These are phyloP conservation scores for Ochropacha duplaris DNA, from an alignment of 2,888 invertebrate genomes.

Conservation along the genomic window DNA sequence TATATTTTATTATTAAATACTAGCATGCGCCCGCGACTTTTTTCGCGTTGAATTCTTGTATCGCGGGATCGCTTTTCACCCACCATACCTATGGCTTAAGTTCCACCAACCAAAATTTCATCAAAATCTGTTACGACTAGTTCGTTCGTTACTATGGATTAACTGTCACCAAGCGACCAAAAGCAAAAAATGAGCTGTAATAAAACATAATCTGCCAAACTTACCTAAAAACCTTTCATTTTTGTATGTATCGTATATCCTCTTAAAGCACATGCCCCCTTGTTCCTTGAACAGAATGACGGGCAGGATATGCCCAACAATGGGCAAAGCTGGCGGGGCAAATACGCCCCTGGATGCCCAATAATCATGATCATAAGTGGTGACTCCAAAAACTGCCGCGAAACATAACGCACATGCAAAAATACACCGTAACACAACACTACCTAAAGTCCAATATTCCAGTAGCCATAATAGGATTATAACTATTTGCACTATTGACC, in stretches of 20 bases:
- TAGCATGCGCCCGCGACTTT: no score
- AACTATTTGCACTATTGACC: constrained; percentile 47
- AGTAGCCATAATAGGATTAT: constrained; percentile 52
- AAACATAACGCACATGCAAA: constrained; percentile 38
- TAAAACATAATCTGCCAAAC: constrained; percentile 22
- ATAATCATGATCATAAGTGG: constrained; percentile 74
- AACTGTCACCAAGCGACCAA: neutral
- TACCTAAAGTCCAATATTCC: constrained; percentile 58
- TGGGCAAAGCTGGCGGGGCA: constrained; percentile 66
- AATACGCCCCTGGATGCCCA: constrained; percentile 66
- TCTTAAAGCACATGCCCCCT: constrained; percentile 72
- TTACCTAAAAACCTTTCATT: constrained; percentile 66
- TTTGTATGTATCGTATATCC: constrained; percentile 67
- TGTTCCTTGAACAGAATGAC: constrained; percentile 72
- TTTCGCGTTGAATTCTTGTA: no score
- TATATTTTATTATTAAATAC: no score
- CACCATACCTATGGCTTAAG: neutral
- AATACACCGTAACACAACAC: constrained; percentile 47
- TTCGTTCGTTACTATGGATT: neutral
- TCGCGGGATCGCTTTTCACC: no score
- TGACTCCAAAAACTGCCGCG: constrained; percentile 44
- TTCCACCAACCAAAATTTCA: no score
- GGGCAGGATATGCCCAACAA: constrained; percentile 69
- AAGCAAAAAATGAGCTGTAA: neutral
- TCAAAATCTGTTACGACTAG: no score